phyloP scores from a whole-genome alignment of 1,140 invertebrate species.

The Archegozetes longisetosus region DNA sequence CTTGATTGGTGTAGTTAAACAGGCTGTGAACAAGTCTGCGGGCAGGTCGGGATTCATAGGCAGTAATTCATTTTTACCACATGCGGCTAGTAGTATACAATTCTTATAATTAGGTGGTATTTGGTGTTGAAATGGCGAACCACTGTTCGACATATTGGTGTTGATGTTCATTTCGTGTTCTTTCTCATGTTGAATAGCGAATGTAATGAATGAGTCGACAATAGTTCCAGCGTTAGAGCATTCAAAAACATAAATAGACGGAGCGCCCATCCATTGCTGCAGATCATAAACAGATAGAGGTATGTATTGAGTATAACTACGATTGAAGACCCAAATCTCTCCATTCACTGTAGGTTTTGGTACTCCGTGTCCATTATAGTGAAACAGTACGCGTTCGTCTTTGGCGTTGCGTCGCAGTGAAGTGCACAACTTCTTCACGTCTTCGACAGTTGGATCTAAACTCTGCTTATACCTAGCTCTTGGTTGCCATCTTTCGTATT shows the following conservation, averaged over 20 bases:
- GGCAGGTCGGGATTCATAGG: slow-evolving; percentile 96
- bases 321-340: slow-evolving; percentile 99
- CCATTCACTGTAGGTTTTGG: slow-evolving; percentile 94
- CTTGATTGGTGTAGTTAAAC: slow-evolving; percentile 94
- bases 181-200: slow-evolving; percentile 74
- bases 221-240: slow-evolving; percentile 96
- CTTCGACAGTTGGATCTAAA: slow-evolving; percentile 91
- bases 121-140: neutral
- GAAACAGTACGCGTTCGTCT: slow-evolving; percentile 95
- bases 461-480: slow-evolving; percentile 88
- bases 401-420: slow-evolving; percentile 93
- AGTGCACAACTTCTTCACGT: slow-evolving; percentile 91
- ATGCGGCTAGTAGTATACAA: slow-evolving; percentile 92
- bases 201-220: slow-evolving; percentile 76
- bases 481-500: slow-evolving; percentile 95
- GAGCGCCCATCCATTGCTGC: slow-evolving; percentile 96
- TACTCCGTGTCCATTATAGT: slow-evolving; percentile 99
- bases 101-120: slow-evolving; percentile 43
- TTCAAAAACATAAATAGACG: slow-evolving; percentile 98
- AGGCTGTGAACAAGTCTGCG: slow-evolving; percentile 96
- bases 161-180: slow-evolving; percentile 50
- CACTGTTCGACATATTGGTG: neutral
- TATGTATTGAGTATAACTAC: slow-evolving; percentile 97
- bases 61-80: slow-evolving; percentile 71
- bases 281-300: slow-evolving; percentile 94